Percentiles rank a stretch among this genome's conserved stretches.
Evolutionary conservation across 2,888 invertebrate genomes (phyloP).

Genomic region (Sphaeridia pumilis): DNA sequence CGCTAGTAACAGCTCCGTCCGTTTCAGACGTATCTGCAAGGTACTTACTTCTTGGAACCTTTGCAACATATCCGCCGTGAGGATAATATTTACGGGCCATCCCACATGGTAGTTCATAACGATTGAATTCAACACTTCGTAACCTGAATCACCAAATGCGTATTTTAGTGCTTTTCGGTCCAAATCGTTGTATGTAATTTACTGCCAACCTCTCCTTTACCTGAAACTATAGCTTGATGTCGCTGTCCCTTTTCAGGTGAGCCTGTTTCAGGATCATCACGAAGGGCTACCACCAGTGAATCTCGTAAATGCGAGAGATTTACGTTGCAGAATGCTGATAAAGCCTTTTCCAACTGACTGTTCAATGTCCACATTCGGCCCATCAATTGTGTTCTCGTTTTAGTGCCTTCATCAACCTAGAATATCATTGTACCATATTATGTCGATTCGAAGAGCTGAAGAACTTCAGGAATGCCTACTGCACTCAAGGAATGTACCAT

Average conservation of each 20-base stretch:
- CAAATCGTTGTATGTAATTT: not conserved
- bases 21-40: conserved; percentile 59
- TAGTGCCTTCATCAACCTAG: no score
- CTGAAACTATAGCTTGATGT: conserved; percentile 4
- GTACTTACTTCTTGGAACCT: conserved; percentile 64
- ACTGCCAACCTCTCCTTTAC: not conserved
- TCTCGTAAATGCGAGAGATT: conserved; percentile 11
- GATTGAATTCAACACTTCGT: conserved; percentile 50
- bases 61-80: conserved; percentile 56
- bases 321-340: conserved; percentile 15
- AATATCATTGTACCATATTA: no score
- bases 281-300: not conserved
- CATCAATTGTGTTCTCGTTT: no score
- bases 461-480: no score
- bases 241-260: not conserved
- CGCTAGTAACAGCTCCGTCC: conserved; percentile 63
- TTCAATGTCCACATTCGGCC: no score
- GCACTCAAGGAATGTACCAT: conserved; percentile 26
- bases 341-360: conserved; percentile 21
- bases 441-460: no score
- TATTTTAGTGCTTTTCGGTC: not conserved
- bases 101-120: conserved; percentile 56
- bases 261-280: not conserved
- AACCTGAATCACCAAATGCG: conserved; percentile 10
- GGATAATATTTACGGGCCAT: conserved; percentile 67